These are phyloP conservation scores for Anoura caudifer DNA, from an alignment of 2,113 vertebrate genomes.

Conservation along the genomic window DNA sequence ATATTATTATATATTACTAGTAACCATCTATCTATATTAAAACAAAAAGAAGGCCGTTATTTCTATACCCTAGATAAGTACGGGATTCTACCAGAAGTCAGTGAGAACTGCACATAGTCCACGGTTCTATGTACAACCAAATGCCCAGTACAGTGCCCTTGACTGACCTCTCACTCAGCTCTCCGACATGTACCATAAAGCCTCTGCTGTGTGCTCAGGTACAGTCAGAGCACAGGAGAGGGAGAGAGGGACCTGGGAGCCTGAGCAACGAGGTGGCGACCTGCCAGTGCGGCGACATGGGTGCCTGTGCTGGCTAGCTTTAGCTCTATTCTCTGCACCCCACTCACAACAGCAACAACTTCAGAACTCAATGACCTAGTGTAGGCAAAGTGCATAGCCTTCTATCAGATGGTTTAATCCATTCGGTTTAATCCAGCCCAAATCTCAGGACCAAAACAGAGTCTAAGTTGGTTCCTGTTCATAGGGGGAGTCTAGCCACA, in stretches of 20 bases:
- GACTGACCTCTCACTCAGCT: neutral
- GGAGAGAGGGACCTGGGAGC: neutral
- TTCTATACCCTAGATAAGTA: neutral
- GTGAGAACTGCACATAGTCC: neutral
- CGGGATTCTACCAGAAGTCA: neutral
- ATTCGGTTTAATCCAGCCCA: neutral
- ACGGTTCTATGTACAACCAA: neutral
- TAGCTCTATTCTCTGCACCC: neutral
- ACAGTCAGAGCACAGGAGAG: too few relatives aligned
- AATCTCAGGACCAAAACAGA: neutral
- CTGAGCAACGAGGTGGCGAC: too few relatives aligned
- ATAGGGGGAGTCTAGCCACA: neutral
- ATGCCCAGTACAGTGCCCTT: neutral
- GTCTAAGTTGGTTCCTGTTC: neutral
- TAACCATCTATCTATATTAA: neutral
- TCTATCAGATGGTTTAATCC: neutral
- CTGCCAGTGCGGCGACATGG: rapidly evolving
- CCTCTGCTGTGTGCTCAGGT: neutral
- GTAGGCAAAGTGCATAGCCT: too few relatives aligned
- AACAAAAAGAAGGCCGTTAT: neutral
- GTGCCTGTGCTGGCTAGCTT: neutral
- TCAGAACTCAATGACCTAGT: neutral
- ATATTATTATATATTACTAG: neutral
- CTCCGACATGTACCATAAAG: neutral
- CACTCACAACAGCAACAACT: neutral